Conservation (phyloP, 2,797 vertebrate species). For the Eurystomus glaucurus region DNA sequence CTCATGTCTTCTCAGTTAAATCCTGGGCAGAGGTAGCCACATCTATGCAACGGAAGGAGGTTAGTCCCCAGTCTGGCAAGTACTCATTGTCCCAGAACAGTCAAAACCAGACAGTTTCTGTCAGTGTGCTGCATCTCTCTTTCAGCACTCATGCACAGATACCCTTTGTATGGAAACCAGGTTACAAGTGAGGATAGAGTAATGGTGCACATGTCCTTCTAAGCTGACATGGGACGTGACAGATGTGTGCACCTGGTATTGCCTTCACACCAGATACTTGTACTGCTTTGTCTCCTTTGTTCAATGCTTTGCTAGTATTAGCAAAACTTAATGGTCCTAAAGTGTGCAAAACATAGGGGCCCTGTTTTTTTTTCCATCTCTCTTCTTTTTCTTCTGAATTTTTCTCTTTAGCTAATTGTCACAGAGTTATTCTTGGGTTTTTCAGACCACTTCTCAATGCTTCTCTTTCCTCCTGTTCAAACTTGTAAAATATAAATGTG, state of each 20-base stretch:
- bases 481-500: background rate
- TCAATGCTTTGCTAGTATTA: background rate
- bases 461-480: background rate
- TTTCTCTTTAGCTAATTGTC: background rate
- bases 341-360: background rate
- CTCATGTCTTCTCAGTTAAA: background rate
- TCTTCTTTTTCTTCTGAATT: background rate
- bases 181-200: background rate
- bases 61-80: background rate
- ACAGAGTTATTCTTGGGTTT: background rate
- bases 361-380: background rate
- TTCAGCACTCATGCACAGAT: background rate
- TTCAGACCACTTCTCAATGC: background rate
- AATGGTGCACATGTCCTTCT: background rate
- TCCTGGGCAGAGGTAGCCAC: background rate
- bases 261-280: background rate
- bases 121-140: background rate
- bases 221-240: background rate
- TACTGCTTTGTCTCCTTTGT: background rate
- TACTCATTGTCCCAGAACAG: background rate
- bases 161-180: background rate
- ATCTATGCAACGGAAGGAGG: rapidly evolving
- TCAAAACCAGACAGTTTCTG: background rate
- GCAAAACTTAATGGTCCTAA: background rate
- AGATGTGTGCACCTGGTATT: background rate